Percentiles rank a stretch among this genome's conserved stretches.
These are phyloP conservation scores for Nerophis lumbriciformis DNA, from an alignment of 2,113 vertebrate genomes.

Conservation along the genomic window DNA sequence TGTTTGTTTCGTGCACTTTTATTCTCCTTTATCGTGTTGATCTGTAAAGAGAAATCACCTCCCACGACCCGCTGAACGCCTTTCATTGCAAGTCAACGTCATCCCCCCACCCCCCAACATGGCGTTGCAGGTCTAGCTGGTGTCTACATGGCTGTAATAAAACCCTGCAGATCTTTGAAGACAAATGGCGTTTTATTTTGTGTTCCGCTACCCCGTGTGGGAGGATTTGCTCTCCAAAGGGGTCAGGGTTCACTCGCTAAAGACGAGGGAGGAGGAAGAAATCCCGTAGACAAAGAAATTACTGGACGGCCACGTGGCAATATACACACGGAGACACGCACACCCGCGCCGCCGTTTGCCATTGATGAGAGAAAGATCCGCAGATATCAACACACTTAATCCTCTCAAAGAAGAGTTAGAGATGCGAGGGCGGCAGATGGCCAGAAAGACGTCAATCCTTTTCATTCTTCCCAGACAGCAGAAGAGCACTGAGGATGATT, in stretches of 20 bases:
- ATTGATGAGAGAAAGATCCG: constrained; percentile 53
- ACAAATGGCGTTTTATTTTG: constrained; percentile 19
- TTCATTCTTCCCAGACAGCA: constrained; percentile 68
- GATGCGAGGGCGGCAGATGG: constrained; percentile 66
- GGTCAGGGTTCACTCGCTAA: constrained; percentile 41
- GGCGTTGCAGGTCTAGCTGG: not conserved
- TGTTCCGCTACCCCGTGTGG: constrained; percentile 29
- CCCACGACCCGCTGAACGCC: constrained; percentile 31
- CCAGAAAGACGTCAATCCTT: constrained; percentile 67
- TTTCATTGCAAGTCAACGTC: constrained; percentile 36
- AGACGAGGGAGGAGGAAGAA: constrained; percentile 22
- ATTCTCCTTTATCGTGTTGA: constrained; percentile 17
- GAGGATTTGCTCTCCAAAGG: constrained; percentile 37
- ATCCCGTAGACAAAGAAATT: constrained; percentile 41
- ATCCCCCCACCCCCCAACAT: not conserved
- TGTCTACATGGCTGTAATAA: constrained; percentile 60
- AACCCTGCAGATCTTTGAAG: constrained; percentile 54
- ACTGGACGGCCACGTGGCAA: constrained; percentile 33
- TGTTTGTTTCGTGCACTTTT: not conserved
- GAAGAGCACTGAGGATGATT: constrained; percentile 53
- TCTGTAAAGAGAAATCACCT: constrained; percentile 34
- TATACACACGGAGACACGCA: constrained; percentile 34
- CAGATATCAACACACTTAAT: constrained; percentile 62
- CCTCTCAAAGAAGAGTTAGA: constrained; percentile 64
- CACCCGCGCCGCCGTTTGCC: constrained; percentile 9